These are phyloP conservation scores for Eremophila alpestris DNA, from an alignment of 2,797 vertebrate genomes.

Conservation along the genomic window DNA sequence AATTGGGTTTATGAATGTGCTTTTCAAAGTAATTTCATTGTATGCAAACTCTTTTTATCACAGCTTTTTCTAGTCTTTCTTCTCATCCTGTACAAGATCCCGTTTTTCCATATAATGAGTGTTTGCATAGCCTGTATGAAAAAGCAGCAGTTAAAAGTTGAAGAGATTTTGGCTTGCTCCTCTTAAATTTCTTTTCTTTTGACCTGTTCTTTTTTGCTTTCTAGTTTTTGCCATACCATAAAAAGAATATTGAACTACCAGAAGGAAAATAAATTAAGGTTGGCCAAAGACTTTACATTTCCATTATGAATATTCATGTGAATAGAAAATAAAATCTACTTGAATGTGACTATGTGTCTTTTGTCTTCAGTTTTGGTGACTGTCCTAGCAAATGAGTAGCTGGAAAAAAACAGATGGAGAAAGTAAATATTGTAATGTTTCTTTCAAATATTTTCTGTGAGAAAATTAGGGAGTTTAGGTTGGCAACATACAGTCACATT, in stretches of 20 bases:
- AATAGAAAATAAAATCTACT: background rate
- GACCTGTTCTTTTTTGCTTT: background rate
- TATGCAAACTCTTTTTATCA: background rate
- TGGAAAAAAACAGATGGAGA: background rate
- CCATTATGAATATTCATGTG: background rate
- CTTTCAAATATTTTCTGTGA: background rate
- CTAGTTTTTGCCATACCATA: background rate
- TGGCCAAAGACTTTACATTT: background rate
- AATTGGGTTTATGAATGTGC: fast-evolving
- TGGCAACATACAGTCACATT: background rate
- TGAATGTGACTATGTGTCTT: background rate
- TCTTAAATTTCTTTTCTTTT: background rate
- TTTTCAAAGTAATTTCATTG: background rate
- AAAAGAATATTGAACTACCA: background rate
- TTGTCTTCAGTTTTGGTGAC: background rate
- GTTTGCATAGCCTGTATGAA: background rate
- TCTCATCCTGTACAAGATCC: background rate
- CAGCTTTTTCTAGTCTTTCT: background rate
- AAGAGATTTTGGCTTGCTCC: background rate
- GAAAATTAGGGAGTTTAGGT: background rate
- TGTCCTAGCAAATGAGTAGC: background rate
- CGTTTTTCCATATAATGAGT: fast-evolving
- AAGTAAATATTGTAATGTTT: background rate
- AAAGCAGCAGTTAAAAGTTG: background rate
- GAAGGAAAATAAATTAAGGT: background rate